These are phyloP conservation scores for Peromyscus eremicus DNA, from an alignment of 2,797 vertebrate genomes.

Conservation along the genomic window DNA sequence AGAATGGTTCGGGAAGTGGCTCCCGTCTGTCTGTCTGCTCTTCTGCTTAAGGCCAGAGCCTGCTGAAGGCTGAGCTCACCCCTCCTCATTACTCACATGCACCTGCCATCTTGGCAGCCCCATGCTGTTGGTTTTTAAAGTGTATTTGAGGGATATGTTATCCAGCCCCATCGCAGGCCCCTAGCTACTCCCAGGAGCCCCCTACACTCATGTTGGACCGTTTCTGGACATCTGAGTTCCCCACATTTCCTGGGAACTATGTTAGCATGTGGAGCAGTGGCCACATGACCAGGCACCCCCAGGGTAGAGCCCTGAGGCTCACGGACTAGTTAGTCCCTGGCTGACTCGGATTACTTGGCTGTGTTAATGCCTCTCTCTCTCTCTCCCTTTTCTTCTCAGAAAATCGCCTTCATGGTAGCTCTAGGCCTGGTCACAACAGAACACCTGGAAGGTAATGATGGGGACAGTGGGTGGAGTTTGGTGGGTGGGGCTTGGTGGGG, in stretches of 20 bases:
- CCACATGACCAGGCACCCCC: background rate
- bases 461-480: fast-evolving
- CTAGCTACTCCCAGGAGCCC: background rate
- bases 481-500: background rate
- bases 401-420: constrained; percentile 99
- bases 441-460: constrained; percentile 95
- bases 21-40: background rate
- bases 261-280: background rate
- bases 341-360: background rate
- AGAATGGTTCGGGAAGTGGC: background rate
- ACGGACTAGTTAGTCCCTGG: fast-evolving
- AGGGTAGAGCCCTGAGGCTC: background rate
- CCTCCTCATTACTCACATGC: too few species aligned
- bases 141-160: background rate
- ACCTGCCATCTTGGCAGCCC: background rate
- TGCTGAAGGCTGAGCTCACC: background rate
- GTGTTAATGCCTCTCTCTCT: background rate
- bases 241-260: background rate
- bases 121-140: background rate
- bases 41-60: background rate
- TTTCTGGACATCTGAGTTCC: background rate
- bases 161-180: background rate
- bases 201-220: too few species aligned
- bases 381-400: constrained; percentile 88
- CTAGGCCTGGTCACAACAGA: constrained; percentile 97